phyloP scores from a whole-genome alignment of 2,888 invertebrate species.

The Mythimna ferrago region DNA sequence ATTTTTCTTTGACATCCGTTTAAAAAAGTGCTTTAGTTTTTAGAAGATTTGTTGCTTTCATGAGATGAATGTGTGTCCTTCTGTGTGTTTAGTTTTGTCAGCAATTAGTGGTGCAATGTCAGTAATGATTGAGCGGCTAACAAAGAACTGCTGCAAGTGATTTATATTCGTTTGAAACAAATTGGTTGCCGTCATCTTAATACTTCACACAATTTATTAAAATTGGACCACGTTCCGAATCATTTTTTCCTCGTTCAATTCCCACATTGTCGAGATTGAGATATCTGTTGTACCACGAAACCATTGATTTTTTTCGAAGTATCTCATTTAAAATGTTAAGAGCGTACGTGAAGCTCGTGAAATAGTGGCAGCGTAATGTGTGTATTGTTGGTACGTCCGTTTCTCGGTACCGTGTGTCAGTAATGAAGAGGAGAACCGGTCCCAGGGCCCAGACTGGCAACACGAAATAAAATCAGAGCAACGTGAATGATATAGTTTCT shows the following conservation, averaged over 20 bases:
- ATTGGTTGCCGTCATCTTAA: background rate
- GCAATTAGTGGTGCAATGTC: constrained; percentile 43
- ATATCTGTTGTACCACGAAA: constrained; percentile 45
- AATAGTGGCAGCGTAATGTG: constrained; percentile 47
- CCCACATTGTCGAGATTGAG: constrained; percentile 50
- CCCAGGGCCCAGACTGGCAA: constrained; percentile 68
- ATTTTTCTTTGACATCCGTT: constrained; percentile 73
- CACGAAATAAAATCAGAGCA: constrained; percentile 61
- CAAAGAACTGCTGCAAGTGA: constrained; percentile 17
- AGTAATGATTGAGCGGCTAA: constrained; percentile 34
- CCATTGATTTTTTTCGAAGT: constrained; percentile 49
- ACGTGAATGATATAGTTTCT: constrained; percentile 56
- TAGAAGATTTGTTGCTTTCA: constrained; percentile 50
- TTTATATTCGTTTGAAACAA: constrained; percentile 16
- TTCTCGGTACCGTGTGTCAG: constrained; percentile 63
- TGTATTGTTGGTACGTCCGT: constrained; percentile 54
- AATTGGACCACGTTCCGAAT: constrained; percentile 9
- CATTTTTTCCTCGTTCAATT: constrained; percentile 33
- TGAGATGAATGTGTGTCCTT: constrained; percentile 35
- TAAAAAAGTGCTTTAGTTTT: constrained; percentile 64
- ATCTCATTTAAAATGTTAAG: constrained; percentile 54
- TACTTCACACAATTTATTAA: background rate
- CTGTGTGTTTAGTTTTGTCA: constrained; percentile 30
- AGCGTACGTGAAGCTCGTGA: constrained; percentile 50
- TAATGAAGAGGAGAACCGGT: constrained; percentile 84